These are phyloP conservation scores for Antennarius maculatus DNA, from an alignment of 2,797 vertebrate genomes.

Conservation along the genomic window DNA sequence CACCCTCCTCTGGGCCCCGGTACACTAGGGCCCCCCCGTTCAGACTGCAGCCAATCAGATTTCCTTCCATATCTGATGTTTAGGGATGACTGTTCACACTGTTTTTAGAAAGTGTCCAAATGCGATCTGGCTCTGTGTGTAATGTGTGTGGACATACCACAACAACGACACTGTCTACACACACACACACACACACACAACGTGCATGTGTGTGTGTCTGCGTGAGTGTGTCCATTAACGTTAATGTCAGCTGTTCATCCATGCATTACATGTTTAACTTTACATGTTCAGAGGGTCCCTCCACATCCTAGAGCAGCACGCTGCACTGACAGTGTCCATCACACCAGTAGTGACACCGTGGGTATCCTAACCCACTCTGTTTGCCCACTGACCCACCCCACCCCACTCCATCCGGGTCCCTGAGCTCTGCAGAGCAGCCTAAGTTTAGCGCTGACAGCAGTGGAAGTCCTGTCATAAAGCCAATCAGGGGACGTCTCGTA, in stretches of 20 bases:
- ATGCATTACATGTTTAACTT: constrained; percentile 65
- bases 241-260: constrained; percentile 70
- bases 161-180: no score
- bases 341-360: no score
- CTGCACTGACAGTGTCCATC: neutral
- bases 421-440: constrained; percentile 42
- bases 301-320: constrained; percentile 34
- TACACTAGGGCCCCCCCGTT: no score
- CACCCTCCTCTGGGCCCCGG: no score
- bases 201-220: constrained; percentile 50
- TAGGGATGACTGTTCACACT: no score
- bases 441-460: constrained; percentile 71
- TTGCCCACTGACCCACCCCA: constrained; percentile 5
- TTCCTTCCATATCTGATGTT: no score
- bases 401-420: neutral
- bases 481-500: constrained; percentile 82
- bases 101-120: no score
- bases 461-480: constrained; percentile 84
- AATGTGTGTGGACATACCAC: no score
- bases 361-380: neutral
- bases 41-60: no score
- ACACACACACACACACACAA: no score
- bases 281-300: constrained; percentile 51
- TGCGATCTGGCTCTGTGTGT: no score
- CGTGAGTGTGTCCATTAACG: constrained; percentile 56